phyloP scores from a whole-genome alignment of 37 sponge, comb jelly and placozoan species.

The Bolinopsis microptera region DNA sequence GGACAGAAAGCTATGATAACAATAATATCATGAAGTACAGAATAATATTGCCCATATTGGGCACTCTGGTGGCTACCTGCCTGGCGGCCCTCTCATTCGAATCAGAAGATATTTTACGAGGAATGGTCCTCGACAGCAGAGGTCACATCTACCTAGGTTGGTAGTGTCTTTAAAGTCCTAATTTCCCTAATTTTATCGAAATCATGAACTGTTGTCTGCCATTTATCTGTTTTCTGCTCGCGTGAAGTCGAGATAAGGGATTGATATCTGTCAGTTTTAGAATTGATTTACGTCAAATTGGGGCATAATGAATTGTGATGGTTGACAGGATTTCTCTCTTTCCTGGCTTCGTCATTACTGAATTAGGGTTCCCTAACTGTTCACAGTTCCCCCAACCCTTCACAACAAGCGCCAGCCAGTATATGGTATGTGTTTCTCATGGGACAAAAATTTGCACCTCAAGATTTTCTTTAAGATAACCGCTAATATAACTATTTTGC shows the following conservation, averaged over 20 bases:
- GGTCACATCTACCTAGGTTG: conserved; percentile 25
- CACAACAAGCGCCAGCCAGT: too few species aligned
- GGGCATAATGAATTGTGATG: not conserved
- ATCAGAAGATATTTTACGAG: not conserved
- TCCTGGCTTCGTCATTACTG: not conserved
- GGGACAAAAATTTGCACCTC: too few species aligned
- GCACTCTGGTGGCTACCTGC: not conserved
- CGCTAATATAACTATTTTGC: too few species aligned
- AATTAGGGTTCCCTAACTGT: not conserved
- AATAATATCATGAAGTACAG: not conserved
- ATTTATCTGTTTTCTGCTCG: not conserved
- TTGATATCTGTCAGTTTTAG: not conserved
- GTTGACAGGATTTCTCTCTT: not conserved
- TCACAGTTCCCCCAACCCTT: too few species aligned
- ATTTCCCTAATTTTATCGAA: not conserved
- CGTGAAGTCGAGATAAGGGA: not conserved
- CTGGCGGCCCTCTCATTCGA: not conserved
- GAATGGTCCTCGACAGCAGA: not conserved
- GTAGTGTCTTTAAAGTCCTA: not conserved
- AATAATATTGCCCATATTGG: conserved; percentile 14
- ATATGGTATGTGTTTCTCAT: too few species aligned
- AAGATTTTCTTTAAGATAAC: too few species aligned
- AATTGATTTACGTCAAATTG: not conserved
- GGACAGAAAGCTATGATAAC: not conserved
- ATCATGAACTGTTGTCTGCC: not conserved